A percentile compares a stretch with the other conserved stretches of the same genome.
Conservation (phyloP, 2,888 invertebrate species). For the Agrotis puta region DNA sequence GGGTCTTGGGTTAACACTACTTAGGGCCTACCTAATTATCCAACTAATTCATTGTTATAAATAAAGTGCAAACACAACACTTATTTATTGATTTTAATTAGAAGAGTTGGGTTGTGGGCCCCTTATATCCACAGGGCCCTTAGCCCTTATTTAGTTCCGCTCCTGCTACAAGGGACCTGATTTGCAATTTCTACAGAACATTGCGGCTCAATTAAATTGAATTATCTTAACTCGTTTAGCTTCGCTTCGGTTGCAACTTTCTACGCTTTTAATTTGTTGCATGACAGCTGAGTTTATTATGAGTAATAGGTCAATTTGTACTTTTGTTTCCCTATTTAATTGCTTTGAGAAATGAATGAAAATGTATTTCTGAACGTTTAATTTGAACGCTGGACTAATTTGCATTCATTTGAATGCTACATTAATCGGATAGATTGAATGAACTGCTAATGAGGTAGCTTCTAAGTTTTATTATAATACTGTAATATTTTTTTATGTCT, state of each 20-base stretch:
- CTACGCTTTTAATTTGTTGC: constrained; percentile 41
- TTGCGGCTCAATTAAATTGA: constrained; percentile 52
- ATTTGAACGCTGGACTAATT: constrained; percentile 6
- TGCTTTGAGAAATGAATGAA: neutral
- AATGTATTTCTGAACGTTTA: constrained; percentile 6
- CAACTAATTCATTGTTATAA: too few species aligned
- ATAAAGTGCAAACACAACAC: too few species aligned
- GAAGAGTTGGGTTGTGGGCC: too few species aligned
- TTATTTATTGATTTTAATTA: too few species aligned
- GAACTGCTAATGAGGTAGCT: neutral
- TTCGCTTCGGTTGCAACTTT: constrained; percentile 40
- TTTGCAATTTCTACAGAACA: constrained; percentile 61
- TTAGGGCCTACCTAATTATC: too few species aligned
- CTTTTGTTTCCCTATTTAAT: constrained; percentile 33
- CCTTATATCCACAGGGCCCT: too few species aligned
- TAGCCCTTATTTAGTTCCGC: too few species aligned
- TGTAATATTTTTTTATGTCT: too few species aligned
- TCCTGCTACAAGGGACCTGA: constrained; percentile 47
- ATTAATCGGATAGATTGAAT: neutral
- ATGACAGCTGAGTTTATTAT: constrained; percentile 20
- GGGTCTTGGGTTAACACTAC: too few species aligned
- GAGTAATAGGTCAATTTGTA: constrained; percentile 33
- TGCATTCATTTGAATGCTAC: constrained; percentile 2
- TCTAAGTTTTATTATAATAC: neutral
- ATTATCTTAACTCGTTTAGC: constrained; percentile 53